Conservation (phyloP, 37 sponge, comb jelly and placozoan species). For the Chondrilla cf. caribensis region DNA sequence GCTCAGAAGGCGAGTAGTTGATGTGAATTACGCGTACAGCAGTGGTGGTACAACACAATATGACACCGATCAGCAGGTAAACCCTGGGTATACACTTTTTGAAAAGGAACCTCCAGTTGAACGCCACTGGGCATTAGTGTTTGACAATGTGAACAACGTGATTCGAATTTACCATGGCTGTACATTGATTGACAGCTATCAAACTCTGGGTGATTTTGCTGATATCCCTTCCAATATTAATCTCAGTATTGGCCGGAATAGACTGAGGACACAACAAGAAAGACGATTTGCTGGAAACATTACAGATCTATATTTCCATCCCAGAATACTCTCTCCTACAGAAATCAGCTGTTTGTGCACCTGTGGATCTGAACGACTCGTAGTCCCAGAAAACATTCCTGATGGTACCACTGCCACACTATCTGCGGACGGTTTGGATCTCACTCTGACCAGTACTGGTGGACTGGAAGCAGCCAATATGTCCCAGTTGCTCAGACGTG, state of each 20-base stretch:
- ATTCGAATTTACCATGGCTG: slow-evolving; percentile 49
- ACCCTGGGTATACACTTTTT: not conserved
- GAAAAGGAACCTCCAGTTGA: not conserved
- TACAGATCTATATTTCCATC: slow-evolving; percentile 52
- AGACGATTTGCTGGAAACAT: slow-evolving; percentile 51
- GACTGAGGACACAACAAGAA: slow-evolving; percentile 16
- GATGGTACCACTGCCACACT: slow-evolving; percentile 6
- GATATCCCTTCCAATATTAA: slow-evolving; percentile 23
- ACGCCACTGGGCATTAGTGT: not conserved
- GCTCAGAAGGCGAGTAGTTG: not conserved
- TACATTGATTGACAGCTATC: slow-evolving; percentile 18
- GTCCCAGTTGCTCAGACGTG: slow-evolving; percentile 26
- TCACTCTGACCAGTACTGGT: not conserved
- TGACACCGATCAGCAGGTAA: not conserved
- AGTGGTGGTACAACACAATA: not conserved
- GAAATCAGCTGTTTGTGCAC: slow-evolving; percentile 53
- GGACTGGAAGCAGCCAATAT: slow-evolving; percentile 30
- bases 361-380: slow-evolving; percentile 61
- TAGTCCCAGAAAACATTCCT: slow-evolving; percentile 30
- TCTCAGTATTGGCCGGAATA: slow-evolving; percentile 41
- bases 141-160: not conserved
- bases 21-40: slow-evolving; percentile 9
- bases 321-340: slow-evolving; percentile 13
- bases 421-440: not conserved
- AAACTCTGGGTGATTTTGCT: not conserved